phyloP scores from a whole-genome alignment of 1,140 invertebrate genomes.

The Dreissena polymorpha region DNA sequence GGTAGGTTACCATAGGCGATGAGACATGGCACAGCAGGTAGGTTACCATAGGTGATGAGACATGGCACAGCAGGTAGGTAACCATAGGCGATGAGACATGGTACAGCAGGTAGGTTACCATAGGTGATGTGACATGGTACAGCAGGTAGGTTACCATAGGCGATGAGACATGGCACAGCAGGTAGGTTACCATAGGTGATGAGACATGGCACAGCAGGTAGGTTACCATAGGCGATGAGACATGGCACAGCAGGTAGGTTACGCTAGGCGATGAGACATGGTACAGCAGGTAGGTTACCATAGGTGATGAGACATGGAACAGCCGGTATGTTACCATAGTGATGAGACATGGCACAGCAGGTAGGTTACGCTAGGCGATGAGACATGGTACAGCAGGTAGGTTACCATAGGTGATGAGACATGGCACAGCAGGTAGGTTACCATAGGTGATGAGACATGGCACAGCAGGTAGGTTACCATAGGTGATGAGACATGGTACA shows the following conservation, averaged over 20 bases:
- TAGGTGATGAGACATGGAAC: neutral
- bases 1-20: slow-evolving; percentile 1
- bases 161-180: slow-evolving; percentile 43
- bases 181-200: neutral
- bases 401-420: neutral
- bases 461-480: slow-evolving; percentile 23
- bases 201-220: neutral
- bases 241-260: slow-evolving; percentile 41
- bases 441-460: too few relatives aligned
- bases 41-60: too few relatives aligned
- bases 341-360: slow-evolving; percentile 42
- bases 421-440: neutral
- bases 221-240: too few relatives aligned
- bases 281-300: slow-evolving; percentile 19
- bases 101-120: slow-evolving; percentile 19
- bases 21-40: neutral
- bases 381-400: slow-evolving; percentile 29
- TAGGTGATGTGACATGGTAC: neutral
- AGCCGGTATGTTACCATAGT: too few relatives aligned
- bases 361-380: neutral
- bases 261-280: neutral
- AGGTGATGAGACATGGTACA: neutral
- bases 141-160: too few relatives aligned
- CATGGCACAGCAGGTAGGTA: slow-evolving; percentile 41
- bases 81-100: neutral